Conservation (phyloP, 2,888 invertebrate genomes). For the Amiota communis region DNA sequence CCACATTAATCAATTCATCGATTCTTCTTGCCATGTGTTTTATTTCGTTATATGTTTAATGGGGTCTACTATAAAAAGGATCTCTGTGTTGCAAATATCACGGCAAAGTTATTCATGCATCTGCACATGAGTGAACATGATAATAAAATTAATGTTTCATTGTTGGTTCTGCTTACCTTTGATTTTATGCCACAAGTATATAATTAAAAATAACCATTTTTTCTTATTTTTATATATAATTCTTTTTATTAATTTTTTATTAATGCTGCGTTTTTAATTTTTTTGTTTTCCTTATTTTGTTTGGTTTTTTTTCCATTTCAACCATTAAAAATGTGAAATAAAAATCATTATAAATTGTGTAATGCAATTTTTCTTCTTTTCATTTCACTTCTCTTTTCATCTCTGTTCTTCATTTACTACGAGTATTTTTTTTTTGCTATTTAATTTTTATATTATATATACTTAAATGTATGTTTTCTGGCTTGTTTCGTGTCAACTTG, state of each 20-base stretch:
- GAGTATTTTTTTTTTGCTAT: neutral
- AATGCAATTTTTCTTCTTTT: neutral
- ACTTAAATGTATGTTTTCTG: neutral
- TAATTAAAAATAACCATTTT: constrained; percentile 29
- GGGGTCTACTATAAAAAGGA: too few relatives aligned
- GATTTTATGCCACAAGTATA: constrained; percentile 22
- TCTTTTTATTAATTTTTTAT: constrained; percentile 10
- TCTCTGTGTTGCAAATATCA: neutral
- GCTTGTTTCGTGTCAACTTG: neutral
- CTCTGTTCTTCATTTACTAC: neutral
- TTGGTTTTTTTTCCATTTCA: constrained; percentile 20
- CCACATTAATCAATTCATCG: too few relatives aligned
- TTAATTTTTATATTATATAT: constrained; percentile 4
- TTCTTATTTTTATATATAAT: constrained; percentile 18
- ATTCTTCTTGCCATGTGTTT: too few relatives aligned
- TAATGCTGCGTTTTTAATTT: constrained; percentile 37
- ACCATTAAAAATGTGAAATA: neutral
- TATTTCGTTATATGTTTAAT: too few relatives aligned
- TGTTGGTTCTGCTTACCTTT: constrained; percentile 21
- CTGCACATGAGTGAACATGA: neutral
- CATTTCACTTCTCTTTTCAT: neutral
- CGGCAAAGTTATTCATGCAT: neutral
- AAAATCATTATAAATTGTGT: neutral
- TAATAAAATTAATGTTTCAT: constrained; percentile 29
- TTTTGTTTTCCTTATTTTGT: constrained; percentile 41